These are phyloP conservation scores for Drusus annulatus DNA, from an alignment of 1,140 invertebrate species.

Conservation along the genomic window DNA sequence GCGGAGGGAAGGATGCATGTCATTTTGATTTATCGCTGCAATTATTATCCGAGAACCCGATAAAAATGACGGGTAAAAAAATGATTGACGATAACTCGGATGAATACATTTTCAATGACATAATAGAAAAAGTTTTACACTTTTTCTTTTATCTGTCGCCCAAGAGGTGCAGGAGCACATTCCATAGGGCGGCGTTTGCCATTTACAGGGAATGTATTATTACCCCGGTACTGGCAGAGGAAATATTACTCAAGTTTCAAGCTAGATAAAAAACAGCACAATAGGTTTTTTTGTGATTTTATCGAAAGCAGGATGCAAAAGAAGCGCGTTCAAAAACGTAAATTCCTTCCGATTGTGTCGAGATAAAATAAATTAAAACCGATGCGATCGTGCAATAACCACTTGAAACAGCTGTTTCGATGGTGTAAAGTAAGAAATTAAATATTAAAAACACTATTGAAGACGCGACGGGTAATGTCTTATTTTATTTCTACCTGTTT, in stretches of 20 bases:
- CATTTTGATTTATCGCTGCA: slow-evolving; percentile 71
- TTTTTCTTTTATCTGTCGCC: slow-evolving; percentile 28
- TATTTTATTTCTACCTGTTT: no score
- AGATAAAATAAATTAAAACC: no score
- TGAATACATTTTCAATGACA: slow-evolving; percentile 54
- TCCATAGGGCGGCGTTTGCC: neutral
- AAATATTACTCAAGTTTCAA: slow-evolving; percentile 1
- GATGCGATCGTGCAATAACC: no score
- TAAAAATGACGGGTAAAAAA: slow-evolving; percentile 58
- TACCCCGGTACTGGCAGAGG: neutral
- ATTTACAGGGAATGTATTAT: slow-evolving; percentile 5
- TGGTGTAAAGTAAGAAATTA: no score
- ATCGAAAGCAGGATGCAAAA: no score
- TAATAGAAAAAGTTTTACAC: slow-evolving; percentile 55
- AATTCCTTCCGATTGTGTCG: no score
- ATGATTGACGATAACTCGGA: slow-evolving; percentile 57
- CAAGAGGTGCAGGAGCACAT: slow-evolving; percentile 7
- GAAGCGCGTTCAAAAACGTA: no score
- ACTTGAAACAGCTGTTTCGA: no score
- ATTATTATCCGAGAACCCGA: slow-evolving; percentile 65
- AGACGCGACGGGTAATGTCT: no score
- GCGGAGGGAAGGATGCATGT: slow-evolving; percentile 65
- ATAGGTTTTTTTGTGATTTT: neutral
- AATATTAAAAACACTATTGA: no score
- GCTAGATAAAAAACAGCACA: slow-evolving; percentile 7